Conservation (phyloP, 2,797 vertebrate species). For the Parauchenoglanis punctatus region DNA sequence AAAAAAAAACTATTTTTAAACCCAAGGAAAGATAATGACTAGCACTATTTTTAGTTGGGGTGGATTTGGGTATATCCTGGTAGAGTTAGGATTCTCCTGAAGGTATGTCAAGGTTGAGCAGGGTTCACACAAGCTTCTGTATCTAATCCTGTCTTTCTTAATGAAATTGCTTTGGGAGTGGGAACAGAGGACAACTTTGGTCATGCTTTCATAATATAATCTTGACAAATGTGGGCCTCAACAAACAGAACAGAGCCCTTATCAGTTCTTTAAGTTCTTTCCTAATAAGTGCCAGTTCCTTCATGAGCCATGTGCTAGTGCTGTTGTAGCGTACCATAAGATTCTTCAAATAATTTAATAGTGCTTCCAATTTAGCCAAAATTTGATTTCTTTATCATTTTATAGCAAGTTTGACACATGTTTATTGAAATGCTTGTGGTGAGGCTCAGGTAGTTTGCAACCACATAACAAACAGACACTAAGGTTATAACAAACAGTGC, state of each 20-base stretch:
- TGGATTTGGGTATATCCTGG: background rate
- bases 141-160: slow-evolving; percentile 67
- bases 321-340: background rate
- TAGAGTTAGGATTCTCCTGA: background rate
- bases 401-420: background rate
- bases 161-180: slow-evolving; percentile 60
- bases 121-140: slow-evolving; percentile 44
- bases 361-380: background rate
- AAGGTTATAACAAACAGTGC: background rate
- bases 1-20: background rate
- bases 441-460: too few relatives aligned
- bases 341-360: background rate
- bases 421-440: background rate
- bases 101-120: slow-evolving; percentile 39
- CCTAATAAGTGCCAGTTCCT: background rate
- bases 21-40: background rate
- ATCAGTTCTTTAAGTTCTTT: slow-evolving; percentile 21
- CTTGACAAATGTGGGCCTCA: slow-evolving; percentile 24
- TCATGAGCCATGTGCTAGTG: background rate
- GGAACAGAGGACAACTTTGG: slow-evolving; percentile 53
- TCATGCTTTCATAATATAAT: slow-evolving; percentile 71
- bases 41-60: background rate
- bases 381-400: background rate
- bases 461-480: background rate
- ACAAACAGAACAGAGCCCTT: slow-evolving; percentile 31